Base-by-base conservation (phyloP, 2,888 invertebrate genomes). In the Cantharis nigra region DNA sequence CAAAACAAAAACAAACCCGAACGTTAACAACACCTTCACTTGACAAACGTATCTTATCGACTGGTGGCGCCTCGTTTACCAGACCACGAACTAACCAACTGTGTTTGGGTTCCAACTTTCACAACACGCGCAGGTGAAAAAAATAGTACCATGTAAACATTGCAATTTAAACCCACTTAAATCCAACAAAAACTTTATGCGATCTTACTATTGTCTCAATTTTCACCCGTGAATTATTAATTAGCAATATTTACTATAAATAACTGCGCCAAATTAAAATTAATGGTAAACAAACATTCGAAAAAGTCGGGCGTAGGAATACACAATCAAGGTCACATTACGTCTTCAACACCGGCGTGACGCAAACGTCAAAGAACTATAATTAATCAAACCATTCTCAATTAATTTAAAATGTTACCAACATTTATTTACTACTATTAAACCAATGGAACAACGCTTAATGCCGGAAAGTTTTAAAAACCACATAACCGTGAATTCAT, bases 51-150 rank as follows among this genome's bases (percentile, higher is more conserved):
- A 30, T 76, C 76, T 62, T 70, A 71, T 23, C 62, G 78, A 81
- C 79, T 80, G 77, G 49, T 73, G 72, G 79, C 77, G 77, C 80
- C 77, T 69, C 76, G 74, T 71, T 23, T 67, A 67, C 72, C 77
- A 75, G 76, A 79, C 78, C 81, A 80, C 82, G 80, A 85, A 84
- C 84, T 84, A 85, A 82, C 84, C 85, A 85, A 83, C 85, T 84
- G 85, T 87, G 87, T 87, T 87, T 87, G 86, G 87, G 86, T 87
- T 83, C 77, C 75, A 70, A 83, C 86, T 85, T 84, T 84, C 85
- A 85, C 85, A 85, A 84, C 84, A 85, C 85, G 81, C 86, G 85
- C 86, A 76, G 77, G 75, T 85, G 82, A 85, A 84, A 87, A 26
- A 49, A 87, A 83, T 86, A 87, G 86, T 83, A 79, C 86, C 83